phyloP scores from a whole-genome alignment of 2,888 invertebrate genomes.

The Plebejus melissa region DNA sequence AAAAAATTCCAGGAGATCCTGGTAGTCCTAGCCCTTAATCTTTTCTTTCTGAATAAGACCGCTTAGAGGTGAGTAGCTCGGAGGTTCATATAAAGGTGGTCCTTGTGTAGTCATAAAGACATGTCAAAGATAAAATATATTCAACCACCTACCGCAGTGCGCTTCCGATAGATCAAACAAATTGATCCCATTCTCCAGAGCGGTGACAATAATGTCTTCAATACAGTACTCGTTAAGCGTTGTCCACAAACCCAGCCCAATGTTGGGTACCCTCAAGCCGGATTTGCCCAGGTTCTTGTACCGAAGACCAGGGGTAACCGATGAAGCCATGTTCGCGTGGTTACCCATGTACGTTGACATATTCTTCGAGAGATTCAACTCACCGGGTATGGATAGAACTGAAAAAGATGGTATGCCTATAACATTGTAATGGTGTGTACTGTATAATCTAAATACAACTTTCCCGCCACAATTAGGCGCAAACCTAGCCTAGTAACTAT shows the following conservation, averaged over 20 bases:
- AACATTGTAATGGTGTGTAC: not conserved
- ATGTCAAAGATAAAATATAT: not conserved
- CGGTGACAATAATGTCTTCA: constrained; percentile 94
- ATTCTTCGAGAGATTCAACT: constrained; percentile 64
- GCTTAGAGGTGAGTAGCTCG: no score
- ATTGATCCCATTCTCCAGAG: constrained; percentile 97
- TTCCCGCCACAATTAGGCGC: no score
- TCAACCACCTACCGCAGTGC: constrained; percentile 82
- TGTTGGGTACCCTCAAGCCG: constrained; percentile 95
- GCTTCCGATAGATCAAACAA: constrained; percentile 97
- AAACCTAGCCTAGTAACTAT: no score
- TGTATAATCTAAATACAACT: no score
- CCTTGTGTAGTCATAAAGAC: no score
- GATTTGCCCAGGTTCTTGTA: constrained; percentile 97
- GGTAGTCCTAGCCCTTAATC: no score
- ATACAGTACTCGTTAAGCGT: constrained; percentile 91
- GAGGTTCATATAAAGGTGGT: no score
- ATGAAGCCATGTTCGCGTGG: constrained; percentile 82
- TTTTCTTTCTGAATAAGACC: no score
- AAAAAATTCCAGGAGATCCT: no score
- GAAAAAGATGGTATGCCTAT: not conserved
- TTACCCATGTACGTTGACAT: constrained; percentile 75
- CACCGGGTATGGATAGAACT: constrained; percentile 44
- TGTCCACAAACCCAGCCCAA: constrained; percentile 96
- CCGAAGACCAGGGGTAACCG: constrained; percentile 88